Conservation (phyloP, 1,140 invertebrate species). For the Dreissena polymorpha region DNA sequence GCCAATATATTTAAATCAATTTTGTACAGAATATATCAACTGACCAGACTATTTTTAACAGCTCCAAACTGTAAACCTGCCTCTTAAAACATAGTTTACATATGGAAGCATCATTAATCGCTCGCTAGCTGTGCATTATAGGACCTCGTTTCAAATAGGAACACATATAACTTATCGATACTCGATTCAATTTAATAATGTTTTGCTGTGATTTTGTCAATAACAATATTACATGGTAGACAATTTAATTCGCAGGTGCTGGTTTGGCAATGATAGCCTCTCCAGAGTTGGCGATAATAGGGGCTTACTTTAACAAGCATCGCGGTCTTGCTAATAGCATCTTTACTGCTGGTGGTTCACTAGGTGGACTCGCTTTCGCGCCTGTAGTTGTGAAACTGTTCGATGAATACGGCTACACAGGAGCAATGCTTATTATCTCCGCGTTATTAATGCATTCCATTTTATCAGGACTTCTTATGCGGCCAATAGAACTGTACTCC, state of each 20-base stretch:
- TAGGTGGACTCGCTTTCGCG: constrained; percentile 39
- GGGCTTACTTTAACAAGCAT: constrained; percentile 31
- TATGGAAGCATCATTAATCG: too few species aligned
- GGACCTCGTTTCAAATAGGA: too few species aligned
- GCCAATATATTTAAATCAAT: too few species aligned
- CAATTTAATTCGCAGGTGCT: background rate
- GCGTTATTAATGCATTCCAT: constrained; percentile 28
- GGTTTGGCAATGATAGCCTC: constrained; percentile 28
- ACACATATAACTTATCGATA: too few species aligned
- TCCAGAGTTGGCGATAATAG: constrained; percentile 42
- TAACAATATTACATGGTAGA: too few species aligned
- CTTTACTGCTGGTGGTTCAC: background rate
- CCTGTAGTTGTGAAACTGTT: constrained; percentile 34
- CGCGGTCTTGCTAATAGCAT: constrained; percentile 46
- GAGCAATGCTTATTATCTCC: constrained; percentile 35
- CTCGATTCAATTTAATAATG: too few species aligned
- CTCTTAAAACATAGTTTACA: too few species aligned
- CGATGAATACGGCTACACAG: constrained; percentile 43
- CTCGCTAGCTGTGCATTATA: too few species aligned
- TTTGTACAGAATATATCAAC: too few species aligned
- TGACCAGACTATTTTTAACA: too few species aligned
- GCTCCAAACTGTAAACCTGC: too few species aligned
- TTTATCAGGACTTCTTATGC: constrained; percentile 12
- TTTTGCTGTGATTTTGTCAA: too few species aligned
- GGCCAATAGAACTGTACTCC: constrained; percentile 35